Evolutionary conservation across 1,140 invertebrate species (phyloP).

Genomic region (Sarcophaga peregrina): DNA sequence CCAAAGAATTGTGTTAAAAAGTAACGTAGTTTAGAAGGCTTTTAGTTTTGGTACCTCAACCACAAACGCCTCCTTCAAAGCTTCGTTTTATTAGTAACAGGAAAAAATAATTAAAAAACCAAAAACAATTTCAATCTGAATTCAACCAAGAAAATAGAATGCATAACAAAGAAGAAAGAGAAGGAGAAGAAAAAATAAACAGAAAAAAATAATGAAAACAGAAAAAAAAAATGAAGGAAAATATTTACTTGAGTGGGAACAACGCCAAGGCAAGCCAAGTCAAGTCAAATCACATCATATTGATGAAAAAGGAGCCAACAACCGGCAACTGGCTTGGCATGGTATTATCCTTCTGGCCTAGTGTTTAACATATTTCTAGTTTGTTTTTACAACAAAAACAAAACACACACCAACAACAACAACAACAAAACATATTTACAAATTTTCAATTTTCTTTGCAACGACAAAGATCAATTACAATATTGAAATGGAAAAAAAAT

Average conservation of each 20-base stretch:
- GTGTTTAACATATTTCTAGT: neutral
- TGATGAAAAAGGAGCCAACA: neutral
- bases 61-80: too few species aligned
- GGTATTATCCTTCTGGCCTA: neutral
- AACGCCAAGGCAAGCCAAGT: conserved; percentile 16
- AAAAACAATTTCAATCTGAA: neutral
- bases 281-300: conserved; percentile 6
- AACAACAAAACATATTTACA: neutral
- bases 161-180: neutral
- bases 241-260: conserved; percentile 9
- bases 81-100: neutral
- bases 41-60: too few species aligned
- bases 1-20: too few species aligned
- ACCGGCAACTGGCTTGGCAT: neutral
- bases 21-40: too few species aligned
- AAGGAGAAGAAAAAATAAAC: neutral
- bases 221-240: too few species aligned
- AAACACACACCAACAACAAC: neutral
- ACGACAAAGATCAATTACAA: conserved; percentile 22
- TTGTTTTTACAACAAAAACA: neutral
- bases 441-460: conserved; percentile 20
- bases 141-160: neutral
- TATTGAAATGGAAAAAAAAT: conserved; percentile 24
- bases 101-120: conserved; percentile 5
- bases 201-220: too few species aligned